Evolutionary conservation across 2,888 invertebrate genomes (phyloP).

Genomic region (Noctuana brunneofusca): DNA sequence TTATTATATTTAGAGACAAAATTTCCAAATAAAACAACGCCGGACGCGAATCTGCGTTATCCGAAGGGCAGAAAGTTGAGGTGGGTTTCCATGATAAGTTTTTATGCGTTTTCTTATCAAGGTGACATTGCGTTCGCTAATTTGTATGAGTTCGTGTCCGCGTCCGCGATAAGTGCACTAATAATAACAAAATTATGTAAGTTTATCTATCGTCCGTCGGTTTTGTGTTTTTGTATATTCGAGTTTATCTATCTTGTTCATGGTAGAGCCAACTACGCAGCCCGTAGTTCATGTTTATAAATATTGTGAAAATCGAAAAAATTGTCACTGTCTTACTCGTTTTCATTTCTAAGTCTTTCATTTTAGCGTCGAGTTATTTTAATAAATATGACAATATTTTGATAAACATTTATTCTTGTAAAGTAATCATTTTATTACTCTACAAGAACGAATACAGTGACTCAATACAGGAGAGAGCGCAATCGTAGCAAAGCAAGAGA

Average conservation of each 20-base stretch:
- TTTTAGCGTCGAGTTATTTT: no score
- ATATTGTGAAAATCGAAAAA: neutral
- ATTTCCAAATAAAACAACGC: neutral
- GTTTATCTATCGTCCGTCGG: slow-evolving; percentile 16
- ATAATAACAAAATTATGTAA: slow-evolving; percentile 26
- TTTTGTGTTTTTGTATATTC: slow-evolving; percentile 13
- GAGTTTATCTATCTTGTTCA: slow-evolving; percentile 21
- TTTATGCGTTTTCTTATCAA: slow-evolving; percentile 57
- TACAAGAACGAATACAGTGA: no score
- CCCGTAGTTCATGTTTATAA: slow-evolving; percentile 1
- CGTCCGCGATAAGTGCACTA: slow-evolving; percentile 23
- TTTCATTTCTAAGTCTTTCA: neutral
- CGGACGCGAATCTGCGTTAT: neutral
- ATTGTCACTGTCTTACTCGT: neutral
- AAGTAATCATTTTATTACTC: no score
- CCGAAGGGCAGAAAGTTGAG: slow-evolving; percentile 44
- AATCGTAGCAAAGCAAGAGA: no score
- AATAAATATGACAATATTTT: no score
- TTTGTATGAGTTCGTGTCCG: slow-evolving; percentile 37
- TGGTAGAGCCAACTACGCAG: neutral
- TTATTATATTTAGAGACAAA: neutral
- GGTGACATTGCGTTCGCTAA: slow-evolving; percentile 57
- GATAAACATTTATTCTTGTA: no score
- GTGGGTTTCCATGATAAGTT: slow-evolving; percentile 44
- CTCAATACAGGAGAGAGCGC: no score